Evolutionary conservation across 2,888 invertebrate genomes (phyloP).

Genomic region (Pollenia amentaria): DNA sequence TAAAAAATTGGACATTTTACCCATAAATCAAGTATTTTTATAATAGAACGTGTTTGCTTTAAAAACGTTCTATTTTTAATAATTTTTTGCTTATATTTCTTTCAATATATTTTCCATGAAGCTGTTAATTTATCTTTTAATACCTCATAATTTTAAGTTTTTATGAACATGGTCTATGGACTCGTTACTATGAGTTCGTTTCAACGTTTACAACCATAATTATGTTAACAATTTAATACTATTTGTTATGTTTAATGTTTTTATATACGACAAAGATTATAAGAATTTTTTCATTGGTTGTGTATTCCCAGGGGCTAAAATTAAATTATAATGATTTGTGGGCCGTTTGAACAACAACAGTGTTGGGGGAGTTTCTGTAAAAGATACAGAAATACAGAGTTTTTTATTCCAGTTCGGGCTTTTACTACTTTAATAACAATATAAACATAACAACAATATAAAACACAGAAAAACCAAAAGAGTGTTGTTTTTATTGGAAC

Average conservation of each 20-base stretch:
- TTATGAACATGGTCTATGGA: neutral
- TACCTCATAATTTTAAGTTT: neutral
- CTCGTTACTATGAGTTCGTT: neutral
- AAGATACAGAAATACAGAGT: neutral
- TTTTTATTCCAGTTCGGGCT: conserved; percentile 9
- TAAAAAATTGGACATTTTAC: no score
- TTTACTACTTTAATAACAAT: conserved; percentile 62
- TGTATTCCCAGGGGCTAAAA: conserved; percentile 45
- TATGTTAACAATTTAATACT: conserved; percentile 19
- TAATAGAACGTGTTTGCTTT: no score
- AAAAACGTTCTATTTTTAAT: no score
- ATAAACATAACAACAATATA: no score
- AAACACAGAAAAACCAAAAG: neutral
- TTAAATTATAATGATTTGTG: conserved; percentile 66
- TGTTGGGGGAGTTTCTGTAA: neutral
- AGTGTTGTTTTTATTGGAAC: conserved; percentile 25
- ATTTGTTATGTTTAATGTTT: conserved; percentile 13
- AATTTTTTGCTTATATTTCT: no score
- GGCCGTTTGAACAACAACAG: neutral
- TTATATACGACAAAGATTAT: no score
- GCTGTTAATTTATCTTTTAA: conserved; percentile 25
- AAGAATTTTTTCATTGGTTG: neutral
- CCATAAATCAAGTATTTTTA: no score
- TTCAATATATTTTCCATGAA: conserved; percentile 9
- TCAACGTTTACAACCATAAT: conserved; percentile 8